Evolutionary conservation across 2,797 vertebrate genomes (phyloP), one percentile per base, ranked within the genome.

Genomic region (Sebastolobus alascanus): DNA sequence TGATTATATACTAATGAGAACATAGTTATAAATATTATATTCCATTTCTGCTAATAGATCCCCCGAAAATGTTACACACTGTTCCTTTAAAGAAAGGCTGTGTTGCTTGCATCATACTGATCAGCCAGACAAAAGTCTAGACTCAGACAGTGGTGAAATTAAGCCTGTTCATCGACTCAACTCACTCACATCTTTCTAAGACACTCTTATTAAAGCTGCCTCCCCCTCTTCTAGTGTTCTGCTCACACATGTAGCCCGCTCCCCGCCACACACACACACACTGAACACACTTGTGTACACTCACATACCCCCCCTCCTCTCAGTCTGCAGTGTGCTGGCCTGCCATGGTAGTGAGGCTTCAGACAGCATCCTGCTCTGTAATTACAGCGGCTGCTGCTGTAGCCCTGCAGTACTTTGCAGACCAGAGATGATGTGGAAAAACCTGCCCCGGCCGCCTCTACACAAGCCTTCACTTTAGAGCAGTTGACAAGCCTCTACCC

Each of bases 351-450:
- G 82, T 72, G 84, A 90, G 72, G 78, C 65, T 82, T 80, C 74
- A 85, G 79, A 90, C 85, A 80, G 82, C 87, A 72, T 85, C 83
- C 90, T 87, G 80, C 80, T 83, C 86, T 89, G 72, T 90, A 92
- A 92, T 92, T 92, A 93, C 78, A 86, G 82, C 89, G 77, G 68
- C 75, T 90, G 87, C 60, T 81, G 81, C 76, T 87, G 65, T 69
- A 78, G 84, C 77, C 75, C 75, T 80, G 75, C 83, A 87, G 79
- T 60, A 73, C 74, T 83, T 61, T 82, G 68, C 82, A 88, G 75
- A 85, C 74, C 85, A 79, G 46, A 68, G 69, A 87, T 83, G 71
- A 88, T 84, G 83, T 74, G 65, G 37, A n/a, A 77, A 79, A 85
- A 83, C 60, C 65, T 55, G 83, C 63, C 68, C 82, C 83, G n/a